A percentile compares a stretch with the other conserved stretches of the same genome.
Evolutionary conservation across 1,140 invertebrate species (phyloP).

Genomic region (Drosophila bocqueti): DNA sequence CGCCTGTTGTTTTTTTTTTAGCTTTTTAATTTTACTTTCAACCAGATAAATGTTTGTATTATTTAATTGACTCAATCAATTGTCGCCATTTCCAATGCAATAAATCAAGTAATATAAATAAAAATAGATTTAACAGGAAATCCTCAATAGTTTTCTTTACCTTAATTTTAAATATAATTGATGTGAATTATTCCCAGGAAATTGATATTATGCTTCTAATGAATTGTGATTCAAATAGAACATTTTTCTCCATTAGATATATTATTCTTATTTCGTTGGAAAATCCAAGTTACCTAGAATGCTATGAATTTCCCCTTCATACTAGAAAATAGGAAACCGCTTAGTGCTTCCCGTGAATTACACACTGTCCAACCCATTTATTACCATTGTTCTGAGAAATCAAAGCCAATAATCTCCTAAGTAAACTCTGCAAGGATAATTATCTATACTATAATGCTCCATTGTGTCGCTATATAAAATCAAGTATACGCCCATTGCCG

Average conservation of each 20-base stretch:
- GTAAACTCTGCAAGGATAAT: not conserved
- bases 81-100: not conserved
- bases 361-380: not conserved
- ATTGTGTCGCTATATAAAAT: not conserved
- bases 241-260: not conserved
- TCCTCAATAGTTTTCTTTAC: not conserved
- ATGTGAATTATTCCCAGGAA: not conserved
- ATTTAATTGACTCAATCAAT: not conserved
- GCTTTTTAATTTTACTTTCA: not conserved
- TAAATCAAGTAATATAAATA: not conserved
- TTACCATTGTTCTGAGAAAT: not conserved
- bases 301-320: not conserved
- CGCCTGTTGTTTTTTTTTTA: not conserved
- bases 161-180: not conserved
- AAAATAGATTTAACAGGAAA: not conserved
- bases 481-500: not conserved
- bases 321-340: not conserved
- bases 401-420: not conserved
- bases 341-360: not conserved
- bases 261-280: not conserved
- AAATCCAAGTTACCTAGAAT: not conserved
- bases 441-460: not conserved
- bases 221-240: not conserved
- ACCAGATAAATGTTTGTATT: not conserved
- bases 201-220: not conserved